Percentiles rank a stretch among this genome's conserved stretches.
phyloP scores from a whole-genome alignment of 2,113 vertebrate genomes.

The Nothocercus nigrocapillus region DNA sequence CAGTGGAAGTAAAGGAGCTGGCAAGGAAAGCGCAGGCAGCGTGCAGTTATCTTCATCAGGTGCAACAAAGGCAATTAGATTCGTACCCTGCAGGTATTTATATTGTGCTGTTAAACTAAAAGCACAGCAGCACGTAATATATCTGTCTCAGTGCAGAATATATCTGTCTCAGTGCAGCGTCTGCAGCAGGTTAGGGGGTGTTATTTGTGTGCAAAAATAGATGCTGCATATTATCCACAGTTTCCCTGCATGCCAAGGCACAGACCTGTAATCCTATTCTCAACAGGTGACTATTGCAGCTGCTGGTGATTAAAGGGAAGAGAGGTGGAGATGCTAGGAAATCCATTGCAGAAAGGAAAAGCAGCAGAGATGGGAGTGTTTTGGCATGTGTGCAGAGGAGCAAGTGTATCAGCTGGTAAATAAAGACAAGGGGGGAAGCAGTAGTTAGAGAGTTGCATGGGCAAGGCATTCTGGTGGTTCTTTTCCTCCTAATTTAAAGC shows the following conservation, averaged over 20 bases:
- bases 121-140: constrained; percentile 5
- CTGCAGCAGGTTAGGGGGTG: not conserved
- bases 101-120: constrained; percentile 24
- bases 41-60: constrained; percentile 36
- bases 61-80: constrained; percentile 46
- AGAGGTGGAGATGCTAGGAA: not conserved
- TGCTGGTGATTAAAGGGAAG: not conserved
- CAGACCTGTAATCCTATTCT: not conserved
- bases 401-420: not conserved
- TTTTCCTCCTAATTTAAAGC: not conserved
- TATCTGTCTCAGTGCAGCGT: not conserved
- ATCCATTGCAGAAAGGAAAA: not conserved
- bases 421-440: not conserved
- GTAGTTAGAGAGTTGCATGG: not conserved
- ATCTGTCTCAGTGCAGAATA: not conserved
- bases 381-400: not conserved
- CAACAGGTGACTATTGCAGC: not conserved
- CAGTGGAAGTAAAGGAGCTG: constrained; percentile 20
- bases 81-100: constrained; percentile 48
- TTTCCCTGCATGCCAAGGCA: constrained; percentile 4
- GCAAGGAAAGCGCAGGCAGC: not conserved
- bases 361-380: not conserved
- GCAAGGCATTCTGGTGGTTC: not conserved
- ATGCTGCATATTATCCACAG: not conserved
- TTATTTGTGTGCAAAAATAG: not conserved